Percentiles rank a stretch among this genome's conserved stretches.
phyloP scores from a whole-genome alignment of 2,113 vertebrate species.

The Rhinopomastus cyanomelas region DNA sequence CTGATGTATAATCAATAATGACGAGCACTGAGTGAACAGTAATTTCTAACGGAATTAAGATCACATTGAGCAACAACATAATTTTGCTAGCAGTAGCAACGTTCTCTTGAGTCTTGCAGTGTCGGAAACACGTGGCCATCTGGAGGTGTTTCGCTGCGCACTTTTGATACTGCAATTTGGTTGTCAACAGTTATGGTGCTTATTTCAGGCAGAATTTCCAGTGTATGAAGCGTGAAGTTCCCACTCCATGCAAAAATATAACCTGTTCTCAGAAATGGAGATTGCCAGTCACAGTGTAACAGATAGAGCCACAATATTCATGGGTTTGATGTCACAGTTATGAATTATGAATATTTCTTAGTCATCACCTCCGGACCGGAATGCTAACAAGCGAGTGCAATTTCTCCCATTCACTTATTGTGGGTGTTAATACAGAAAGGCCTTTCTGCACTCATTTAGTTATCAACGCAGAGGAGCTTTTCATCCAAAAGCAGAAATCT shows the following conservation, averaged over 20 bases:
- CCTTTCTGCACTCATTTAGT: not conserved
- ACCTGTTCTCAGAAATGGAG: not conserved
- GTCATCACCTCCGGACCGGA: not conserved
- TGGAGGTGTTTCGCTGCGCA: not conserved
- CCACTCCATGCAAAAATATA: not conserved
- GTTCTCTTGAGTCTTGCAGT: not conserved
- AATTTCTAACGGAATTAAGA: not conserved
- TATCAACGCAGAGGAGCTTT: conserved; percentile 29
- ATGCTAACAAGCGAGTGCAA: conserved; percentile 27
- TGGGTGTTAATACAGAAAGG: conserved; percentile 35
- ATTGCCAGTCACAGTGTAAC: not conserved
- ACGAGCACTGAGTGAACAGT: not conserved
- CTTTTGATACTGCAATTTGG: not conserved
- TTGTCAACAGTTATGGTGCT: not conserved
- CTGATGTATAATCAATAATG: not conserved
- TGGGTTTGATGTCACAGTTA: conserved; percentile 23
- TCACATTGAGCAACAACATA: not conserved
- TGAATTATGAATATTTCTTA: conserved; percentile 57
- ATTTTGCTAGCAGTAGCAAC: not conserved
- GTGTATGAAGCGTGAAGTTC: fast-evolving
- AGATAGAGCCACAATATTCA: conserved; percentile 4
- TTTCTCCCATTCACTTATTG: conserved; percentile 43
- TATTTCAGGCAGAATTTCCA: not conserved
- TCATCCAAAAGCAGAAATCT: not conserved
- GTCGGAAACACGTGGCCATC: not conserved